A percentile compares a stretch with the other conserved stretches of the same genome.
Evolutionary conservation across 1,140 invertebrate species (phyloP).

Genomic region (Nymphalis io): DNA sequence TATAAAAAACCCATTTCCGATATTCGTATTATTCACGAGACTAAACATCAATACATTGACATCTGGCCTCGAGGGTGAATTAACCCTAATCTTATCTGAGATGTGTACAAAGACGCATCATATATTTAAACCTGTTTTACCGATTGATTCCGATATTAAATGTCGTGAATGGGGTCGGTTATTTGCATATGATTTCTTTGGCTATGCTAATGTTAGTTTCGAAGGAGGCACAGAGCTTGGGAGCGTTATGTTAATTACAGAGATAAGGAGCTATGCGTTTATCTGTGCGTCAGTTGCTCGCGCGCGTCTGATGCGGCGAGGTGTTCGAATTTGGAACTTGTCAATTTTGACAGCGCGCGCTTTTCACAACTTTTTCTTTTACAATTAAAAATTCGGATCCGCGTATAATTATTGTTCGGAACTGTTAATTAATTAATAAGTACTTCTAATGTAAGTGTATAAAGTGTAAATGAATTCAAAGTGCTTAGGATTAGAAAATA

Average conservation of each 20-base stretch:
- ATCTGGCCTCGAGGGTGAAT: conserved; percentile 63
- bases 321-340: conserved; percentile 32
- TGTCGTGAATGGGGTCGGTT: conserved; percentile 60
- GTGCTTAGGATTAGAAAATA: conserved; percentile 4
- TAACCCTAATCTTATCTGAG: conserved; percentile 68
- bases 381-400: conserved; percentile 25
- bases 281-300: conserved; percentile 70
- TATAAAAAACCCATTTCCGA: conserved; percentile 73
- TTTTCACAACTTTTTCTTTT: conserved; percentile 12
- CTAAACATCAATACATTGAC: conserved; percentile 70
- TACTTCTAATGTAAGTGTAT: conserved; percentile 6
- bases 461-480: neutral
- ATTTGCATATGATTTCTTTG: conserved; percentile 75
- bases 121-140: conserved; percentile 75
- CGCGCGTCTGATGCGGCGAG: conserved; percentile 63
- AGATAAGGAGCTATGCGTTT: conserved; percentile 69
- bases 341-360: conserved; percentile 36
- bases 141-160: conserved; percentile 73
- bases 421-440: neutral
- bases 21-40: conserved; percentile 53
- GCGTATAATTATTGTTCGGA: neutral
- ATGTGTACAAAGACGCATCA: conserved; percentile 57
- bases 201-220: conserved; percentile 64
- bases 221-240: conserved; percentile 69
- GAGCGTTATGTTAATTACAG: conserved; percentile 70